phyloP scores from a whole-genome alignment of 1,140 invertebrate genomes.

The Teleogryllus occipitalis region DNA sequence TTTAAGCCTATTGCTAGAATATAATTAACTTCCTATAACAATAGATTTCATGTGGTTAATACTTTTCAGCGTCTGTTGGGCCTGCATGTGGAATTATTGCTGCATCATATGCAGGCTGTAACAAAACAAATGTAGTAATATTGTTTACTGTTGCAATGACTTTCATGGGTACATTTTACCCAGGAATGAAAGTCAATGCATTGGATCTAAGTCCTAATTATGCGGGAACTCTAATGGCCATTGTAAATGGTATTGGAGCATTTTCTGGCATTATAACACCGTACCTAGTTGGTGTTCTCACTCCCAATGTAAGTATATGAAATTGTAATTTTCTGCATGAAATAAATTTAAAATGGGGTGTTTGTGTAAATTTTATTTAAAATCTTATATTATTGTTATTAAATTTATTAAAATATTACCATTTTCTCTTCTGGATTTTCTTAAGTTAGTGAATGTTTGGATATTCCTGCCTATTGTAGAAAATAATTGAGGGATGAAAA shows the following conservation, averaged over 20 bases:
- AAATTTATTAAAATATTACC: too few relatives aligned
- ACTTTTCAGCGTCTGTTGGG: slow-evolving; percentile 54
- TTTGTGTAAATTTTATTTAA: too few relatives aligned
- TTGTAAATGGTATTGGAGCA: slow-evolving; percentile 76
- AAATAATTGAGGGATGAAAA: too few relatives aligned
- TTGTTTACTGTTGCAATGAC: slow-evolving; percentile 64
- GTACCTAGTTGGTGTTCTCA: slow-evolving; percentile 65
- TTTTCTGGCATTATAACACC: slow-evolving; percentile 73
- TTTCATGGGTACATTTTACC: slow-evolving; percentile 66
- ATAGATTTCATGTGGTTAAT: neutral
- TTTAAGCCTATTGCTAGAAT: neutral
- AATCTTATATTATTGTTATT: too few relatives aligned
- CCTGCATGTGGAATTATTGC: slow-evolving; percentile 69
- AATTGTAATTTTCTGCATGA: neutral
- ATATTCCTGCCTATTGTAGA: too few relatives aligned
- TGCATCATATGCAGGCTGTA: slow-evolving; percentile 72
- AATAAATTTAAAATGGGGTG: neutral
- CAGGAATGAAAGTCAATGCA: slow-evolving; percentile 69
- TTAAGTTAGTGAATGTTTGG: too few relatives aligned
- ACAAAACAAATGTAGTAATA: slow-evolving; percentile 50
- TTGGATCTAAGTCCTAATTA: slow-evolving; percentile 76
- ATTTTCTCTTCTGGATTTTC: too few relatives aligned
- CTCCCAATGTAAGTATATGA: slow-evolving; percentile 50
- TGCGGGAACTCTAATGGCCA: slow-evolving; percentile 71
- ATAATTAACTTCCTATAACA: neutral